Base-by-base conservation (phyloP, 1,140 invertebrate species). In the Zaprionus nigranus region DNA sequence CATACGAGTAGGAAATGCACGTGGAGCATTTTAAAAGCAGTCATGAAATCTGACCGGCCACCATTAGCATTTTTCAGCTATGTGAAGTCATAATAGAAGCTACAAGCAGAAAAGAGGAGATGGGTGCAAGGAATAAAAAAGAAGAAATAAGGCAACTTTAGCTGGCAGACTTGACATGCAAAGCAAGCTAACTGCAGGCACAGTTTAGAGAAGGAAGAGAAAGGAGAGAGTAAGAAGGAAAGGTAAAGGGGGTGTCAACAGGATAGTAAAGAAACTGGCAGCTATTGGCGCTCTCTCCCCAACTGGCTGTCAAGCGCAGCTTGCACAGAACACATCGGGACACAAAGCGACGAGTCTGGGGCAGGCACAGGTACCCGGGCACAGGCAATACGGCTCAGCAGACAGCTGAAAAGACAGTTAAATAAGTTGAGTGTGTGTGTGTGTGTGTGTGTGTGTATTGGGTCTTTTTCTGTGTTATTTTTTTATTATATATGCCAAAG, bases 341-440 rank as follows among this genome's bases (percentile, higher is more conserved):
- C 26, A 28, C 22, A 6, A 15, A 2, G 30, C 6, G 53, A 26
- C 22, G 71, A 46, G n/a, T 77, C 79, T 64, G 73, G 74, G 72
- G 57, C 64, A 60, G 20, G 12, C 28, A 49, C 59, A 63, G 65
- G 67, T 40, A 54, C n/a, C n/a, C 59, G 70, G 73, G 60, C 38
- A 43, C 17, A 60, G 57, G 34, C 12, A 43, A 49, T 36, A 15
- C 17, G 58, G 28, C 30, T 38, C 20, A 54, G 67, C 57, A 78
- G 77, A 69, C 84, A 88, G 83, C 82, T 87, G 80, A 79, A 86
- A 87, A 62, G 83, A 88, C 81, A 87, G 84, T 78, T 78, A 83
- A 88, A 88, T 80, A 88, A 78, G 74, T 84, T 81, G 79, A 34
- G 30, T 46, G 36, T 57, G 26, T 54, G 56, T 53, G 63, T 20